These are phyloP conservation scores for Cossypha niveicapilla DNA, from an alignment of 2,797 vertebrate genomes.

Conservation along the genomic window DNA sequence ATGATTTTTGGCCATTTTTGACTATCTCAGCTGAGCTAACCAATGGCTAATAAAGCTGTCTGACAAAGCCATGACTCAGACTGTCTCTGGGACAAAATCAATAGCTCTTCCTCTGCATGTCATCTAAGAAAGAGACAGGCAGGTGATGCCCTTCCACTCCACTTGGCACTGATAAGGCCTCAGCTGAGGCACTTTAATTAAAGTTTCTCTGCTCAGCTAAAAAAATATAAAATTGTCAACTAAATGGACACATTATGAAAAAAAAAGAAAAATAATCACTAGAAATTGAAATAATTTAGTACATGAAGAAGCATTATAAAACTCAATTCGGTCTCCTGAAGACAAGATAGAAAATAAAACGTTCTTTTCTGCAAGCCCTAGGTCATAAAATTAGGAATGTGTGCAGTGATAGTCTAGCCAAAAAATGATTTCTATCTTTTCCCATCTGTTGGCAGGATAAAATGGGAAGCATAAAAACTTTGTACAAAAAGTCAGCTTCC, in stretches of 20 bases:
- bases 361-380: not conserved
- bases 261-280: not conserved
- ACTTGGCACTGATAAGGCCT: not conserved
- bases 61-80: constrained; percentile 10
- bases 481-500: not conserved
- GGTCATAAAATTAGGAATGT: not conserved
- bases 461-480: not conserved
- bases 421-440: not conserved
- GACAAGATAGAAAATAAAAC: not conserved
- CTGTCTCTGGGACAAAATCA: constrained; percentile 5
- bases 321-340: not conserved
- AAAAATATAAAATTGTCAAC: not conserved
- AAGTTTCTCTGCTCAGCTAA: not conserved
- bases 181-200: not conserved
- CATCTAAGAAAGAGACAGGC: not conserved
- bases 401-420: not conserved
- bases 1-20: too few relatives aligned
- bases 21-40: not conserved
- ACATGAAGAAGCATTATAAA: not conserved
- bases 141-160: not conserved
- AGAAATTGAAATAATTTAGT: not conserved
- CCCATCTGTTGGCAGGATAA: not conserved
- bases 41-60: not conserved
- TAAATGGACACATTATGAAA: not conserved
- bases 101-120: not conserved